Evolutionary conservation across 1,140 invertebrate species (phyloP).

Genomic region (Musca vetustissima): DNA sequence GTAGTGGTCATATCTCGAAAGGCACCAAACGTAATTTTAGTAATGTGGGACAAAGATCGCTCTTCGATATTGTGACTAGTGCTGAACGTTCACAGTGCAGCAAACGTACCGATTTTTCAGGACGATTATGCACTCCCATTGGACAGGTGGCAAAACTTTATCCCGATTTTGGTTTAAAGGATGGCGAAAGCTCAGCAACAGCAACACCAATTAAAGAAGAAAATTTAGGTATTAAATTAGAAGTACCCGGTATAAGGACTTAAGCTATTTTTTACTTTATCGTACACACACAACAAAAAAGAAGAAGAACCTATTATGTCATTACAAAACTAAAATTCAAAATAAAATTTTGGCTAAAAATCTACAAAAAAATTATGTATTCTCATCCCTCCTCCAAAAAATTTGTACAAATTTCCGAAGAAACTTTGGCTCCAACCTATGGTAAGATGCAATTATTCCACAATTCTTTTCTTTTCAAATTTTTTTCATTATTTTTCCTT

Average conservation of each 20-base stretch:
- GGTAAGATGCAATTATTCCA: slow-evolving; percentile 27
- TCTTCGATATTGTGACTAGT: slow-evolving; percentile 68
- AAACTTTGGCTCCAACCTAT: slow-evolving; percentile 34
- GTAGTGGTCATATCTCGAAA: slow-evolving; percentile 44
- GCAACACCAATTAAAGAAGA: slow-evolving; percentile 30
- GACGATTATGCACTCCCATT: slow-evolving; percentile 68
- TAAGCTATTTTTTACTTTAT: background rate
- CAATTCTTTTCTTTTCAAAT: background rate
- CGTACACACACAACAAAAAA: no score
- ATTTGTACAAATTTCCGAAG: slow-evolving; percentile 38
- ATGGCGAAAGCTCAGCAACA: slow-evolving; percentile 37
- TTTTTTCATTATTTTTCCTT: no score
- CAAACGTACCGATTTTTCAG: slow-evolving; percentile 76
- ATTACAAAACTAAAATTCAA: no score
- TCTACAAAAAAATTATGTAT: background rate
- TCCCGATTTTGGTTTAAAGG: slow-evolving; percentile 67
- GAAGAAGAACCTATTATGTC: no score
- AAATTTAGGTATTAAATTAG: slow-evolving; percentile 24
- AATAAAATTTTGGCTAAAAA: no score
- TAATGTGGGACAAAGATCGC: slow-evolving; percentile 53
- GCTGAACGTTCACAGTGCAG: slow-evolving; percentile 59
- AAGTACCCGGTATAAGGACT: slow-evolving; percentile 20
- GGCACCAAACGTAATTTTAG: slow-evolving; percentile 57
- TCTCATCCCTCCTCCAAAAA: slow-evolving; percentile 8
- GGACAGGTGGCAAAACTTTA: slow-evolving; percentile 75